Evolutionary conservation across 64 coral and sea anemone genomes (phyloP), one percentile per base, ranked within the genome.

Genomic region (Platygyra sinensis): DNA sequence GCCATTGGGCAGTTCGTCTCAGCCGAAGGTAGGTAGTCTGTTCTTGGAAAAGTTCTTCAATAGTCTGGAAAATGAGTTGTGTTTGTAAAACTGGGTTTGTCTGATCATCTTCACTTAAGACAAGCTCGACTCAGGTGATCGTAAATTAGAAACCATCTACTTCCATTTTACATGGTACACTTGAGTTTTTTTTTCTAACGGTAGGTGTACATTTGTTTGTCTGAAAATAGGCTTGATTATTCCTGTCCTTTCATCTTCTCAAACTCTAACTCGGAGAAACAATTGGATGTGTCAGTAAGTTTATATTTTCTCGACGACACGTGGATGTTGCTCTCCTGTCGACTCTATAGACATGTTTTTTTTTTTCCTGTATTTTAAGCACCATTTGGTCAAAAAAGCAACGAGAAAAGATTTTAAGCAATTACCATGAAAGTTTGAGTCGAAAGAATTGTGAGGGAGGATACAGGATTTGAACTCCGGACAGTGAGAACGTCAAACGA

Each of bases 1-100:
- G 97, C 94, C 24, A 96, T 99, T 30, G 97, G 97, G 11, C 97
- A 99, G 19, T 99, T 99, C 65, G 97, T 99, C 14, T 99, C 97
- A 72, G 52, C 85, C 76, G 97, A 99, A 90, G 97, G 97, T 99
- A 89, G 18, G 77, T 49, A 55, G 15, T 13, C 4, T 2, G 77
- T 84, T 52, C 20, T 19, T 72, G 2, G n/a, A 67, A 65, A 46
- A 46, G 7, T 46, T 46, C 42, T 46, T 7, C 7, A 46, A 8
- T 46, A 5, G 7, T 46, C 42, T 5, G 42, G 42, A 46, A 46
- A 46, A 46, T 3, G 6, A 46, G 42, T 46, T 46, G 42, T 46
- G 3, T 5, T 46, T 46, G 7, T 46, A 46, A 5, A 46, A 46
- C 42, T 46, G 7, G 42, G 42, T 46, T 46, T 46, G 42, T 46